These are phyloP conservation scores for Fissipunctia ypsillon DNA, from an alignment of 2,888 invertebrate genomes.

Conservation along the genomic window DNA sequence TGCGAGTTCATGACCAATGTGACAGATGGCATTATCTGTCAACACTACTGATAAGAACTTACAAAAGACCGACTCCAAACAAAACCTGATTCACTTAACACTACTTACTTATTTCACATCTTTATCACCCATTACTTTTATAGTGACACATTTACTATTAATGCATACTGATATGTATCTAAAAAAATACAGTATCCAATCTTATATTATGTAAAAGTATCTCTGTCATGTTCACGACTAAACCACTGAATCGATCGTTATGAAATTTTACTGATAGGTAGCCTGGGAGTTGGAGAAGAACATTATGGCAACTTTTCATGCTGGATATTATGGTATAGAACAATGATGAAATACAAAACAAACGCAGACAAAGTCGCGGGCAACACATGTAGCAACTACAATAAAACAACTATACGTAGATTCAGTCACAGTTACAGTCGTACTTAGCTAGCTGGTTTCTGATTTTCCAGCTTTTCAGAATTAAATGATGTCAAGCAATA, in stretches of 20 bases:
- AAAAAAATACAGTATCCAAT: not conserved
- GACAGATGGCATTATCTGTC: constrained; percentile 29
- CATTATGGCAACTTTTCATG: not conserved
- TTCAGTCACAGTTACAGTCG: not conserved
- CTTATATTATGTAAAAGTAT: not conserved
- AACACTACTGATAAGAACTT: not conserved
- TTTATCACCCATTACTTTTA: not conserved
- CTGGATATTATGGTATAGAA: not conserved
- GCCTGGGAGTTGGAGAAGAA: not conserved
- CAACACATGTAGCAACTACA: not conserved
- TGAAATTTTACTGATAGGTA: not conserved
- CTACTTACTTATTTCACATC: not conserved
- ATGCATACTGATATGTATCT: not conserved
- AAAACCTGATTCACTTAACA: not conserved
- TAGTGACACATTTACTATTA: not conserved
- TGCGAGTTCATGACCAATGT: constrained; percentile 49
- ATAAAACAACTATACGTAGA: not conserved
- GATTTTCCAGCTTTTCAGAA: not conserved
- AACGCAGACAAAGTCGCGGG: not conserved
- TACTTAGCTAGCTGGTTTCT: not conserved
- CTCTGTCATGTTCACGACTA: not conserved
- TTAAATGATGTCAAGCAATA: not conserved
- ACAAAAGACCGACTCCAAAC: constrained; percentile 27
- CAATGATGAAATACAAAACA: not conserved
- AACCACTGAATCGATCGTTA: not conserved